Conservation (phyloP, 2,113 vertebrate species). For the Nycticryphes semicollaris region DNA sequence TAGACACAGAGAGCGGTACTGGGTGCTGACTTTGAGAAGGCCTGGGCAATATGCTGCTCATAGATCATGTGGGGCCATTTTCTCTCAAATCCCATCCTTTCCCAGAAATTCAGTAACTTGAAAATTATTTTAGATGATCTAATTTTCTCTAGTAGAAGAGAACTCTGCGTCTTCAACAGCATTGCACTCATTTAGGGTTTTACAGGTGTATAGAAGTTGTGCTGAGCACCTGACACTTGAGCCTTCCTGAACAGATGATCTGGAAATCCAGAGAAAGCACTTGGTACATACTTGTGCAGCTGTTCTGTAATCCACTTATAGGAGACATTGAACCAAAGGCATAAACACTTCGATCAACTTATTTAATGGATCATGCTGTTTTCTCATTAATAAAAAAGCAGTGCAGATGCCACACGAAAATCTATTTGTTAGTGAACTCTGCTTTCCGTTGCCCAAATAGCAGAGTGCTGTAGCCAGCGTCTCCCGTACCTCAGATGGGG, state of each 20-base stretch:
- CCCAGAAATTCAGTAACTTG: neutral
- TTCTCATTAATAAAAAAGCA: neutral
- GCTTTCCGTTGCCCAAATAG: neutral
- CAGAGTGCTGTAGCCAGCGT: neutral
- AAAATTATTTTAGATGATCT: neutral
- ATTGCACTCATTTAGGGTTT: neutral
- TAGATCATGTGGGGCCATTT: neutral
- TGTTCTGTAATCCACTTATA: neutral
- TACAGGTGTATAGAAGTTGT: neutral
- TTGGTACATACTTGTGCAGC: neutral
- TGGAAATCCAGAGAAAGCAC: neutral
- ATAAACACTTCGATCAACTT: neutral
- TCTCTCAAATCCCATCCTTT: neutral
- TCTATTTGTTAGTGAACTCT: neutral
- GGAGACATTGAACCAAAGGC: neutral
- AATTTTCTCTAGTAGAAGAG: neutral
- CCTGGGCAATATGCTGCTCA: neutral
- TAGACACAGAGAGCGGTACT: neutral
- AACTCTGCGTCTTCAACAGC: neutral
- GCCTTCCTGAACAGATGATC: neutral
- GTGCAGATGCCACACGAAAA: neutral
- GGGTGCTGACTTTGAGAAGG: neutral
- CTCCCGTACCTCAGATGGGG: neutral
- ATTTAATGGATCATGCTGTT: neutral
- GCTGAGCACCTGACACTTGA: neutral